phyloP scores from a whole-genome alignment of 2,797 vertebrate genomes.

The Bufotes viridis region DNA sequence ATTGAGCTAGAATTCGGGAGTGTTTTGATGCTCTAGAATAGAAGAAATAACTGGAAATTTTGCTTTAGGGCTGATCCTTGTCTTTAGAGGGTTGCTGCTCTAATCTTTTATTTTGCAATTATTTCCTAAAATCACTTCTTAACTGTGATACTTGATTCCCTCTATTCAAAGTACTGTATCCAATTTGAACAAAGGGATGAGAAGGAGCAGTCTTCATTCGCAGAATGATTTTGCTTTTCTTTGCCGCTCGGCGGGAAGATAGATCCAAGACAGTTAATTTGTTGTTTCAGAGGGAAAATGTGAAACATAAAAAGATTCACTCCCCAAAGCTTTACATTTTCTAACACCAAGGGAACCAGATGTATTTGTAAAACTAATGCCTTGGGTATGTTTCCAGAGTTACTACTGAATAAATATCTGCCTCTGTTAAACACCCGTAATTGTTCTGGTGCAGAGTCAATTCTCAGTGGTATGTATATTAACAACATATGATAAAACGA shows the following conservation, averaged over 20 bases:
- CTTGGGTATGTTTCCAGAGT: constrained; percentile 68
- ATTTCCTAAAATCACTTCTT: constrained; percentile 25
- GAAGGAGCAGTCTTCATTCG: constrained; percentile 65
- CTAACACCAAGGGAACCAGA: constrained; percentile 63
- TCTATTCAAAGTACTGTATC: constrained; percentile 54
- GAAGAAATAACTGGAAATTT: neutral
- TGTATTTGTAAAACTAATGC: constrained; percentile 70
- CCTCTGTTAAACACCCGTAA: constrained; percentile 68
- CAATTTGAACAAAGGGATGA: constrained; percentile 60
- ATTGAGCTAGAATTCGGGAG: no score
- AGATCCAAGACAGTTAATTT: constrained; percentile 73
- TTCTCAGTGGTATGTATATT: constrained; percentile 58
- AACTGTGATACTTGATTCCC: constrained; percentile 33
- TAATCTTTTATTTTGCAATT: constrained; percentile 33
- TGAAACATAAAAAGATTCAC: constrained; percentile 73
- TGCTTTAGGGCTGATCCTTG: neutral
- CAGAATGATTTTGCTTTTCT: constrained; percentile 66
- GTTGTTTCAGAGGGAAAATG: constrained; percentile 72
- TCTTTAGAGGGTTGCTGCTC: constrained; percentile 5
- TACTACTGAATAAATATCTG: constrained; percentile 67
- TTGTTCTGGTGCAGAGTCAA: constrained; percentile 63
- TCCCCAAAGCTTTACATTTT: constrained; percentile 70
- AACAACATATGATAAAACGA: constrained; percentile 47
- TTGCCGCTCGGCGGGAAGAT: constrained; percentile 64
- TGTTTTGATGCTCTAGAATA: neutral